phyloP scores from a whole-genome alignment of 2,797 vertebrate species.

The Hirundo rustica region DNA sequence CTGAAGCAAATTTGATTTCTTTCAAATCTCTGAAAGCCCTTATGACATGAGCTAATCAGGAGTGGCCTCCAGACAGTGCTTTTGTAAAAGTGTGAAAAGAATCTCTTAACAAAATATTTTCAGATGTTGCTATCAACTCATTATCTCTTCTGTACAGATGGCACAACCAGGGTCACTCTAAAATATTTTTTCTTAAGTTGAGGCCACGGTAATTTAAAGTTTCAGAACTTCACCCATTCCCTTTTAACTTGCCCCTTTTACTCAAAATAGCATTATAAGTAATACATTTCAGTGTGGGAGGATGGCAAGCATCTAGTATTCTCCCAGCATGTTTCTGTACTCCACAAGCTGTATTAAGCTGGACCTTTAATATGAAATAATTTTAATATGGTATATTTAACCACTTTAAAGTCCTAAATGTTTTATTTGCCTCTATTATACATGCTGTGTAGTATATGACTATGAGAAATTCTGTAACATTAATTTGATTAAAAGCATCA shows the following conservation, averaged over 20 bases:
- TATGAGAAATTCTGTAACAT: neutral
- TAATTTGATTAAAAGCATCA: neutral
- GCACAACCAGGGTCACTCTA: neutral
- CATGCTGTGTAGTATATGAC: neutral
- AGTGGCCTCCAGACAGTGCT: constrained; percentile 36
- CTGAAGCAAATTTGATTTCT: constrained; percentile 63
- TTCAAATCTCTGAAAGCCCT: constrained; percentile 51
- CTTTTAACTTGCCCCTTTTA: neutral
- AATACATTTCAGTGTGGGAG: neutral
- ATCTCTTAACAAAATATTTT: constrained; percentile 44
- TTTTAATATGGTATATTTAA: neutral
- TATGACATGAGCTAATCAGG: constrained; percentile 58
- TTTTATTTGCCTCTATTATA: neutral
- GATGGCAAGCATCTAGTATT: neutral
- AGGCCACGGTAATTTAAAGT: neutral
- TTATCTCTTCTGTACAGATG: constrained; percentile 42
- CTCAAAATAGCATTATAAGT: neutral
- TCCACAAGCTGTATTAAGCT: neutral
- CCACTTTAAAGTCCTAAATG: neutral
- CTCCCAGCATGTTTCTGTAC: neutral
- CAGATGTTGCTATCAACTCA: constrained; percentile 29
- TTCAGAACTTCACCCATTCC: constrained; percentile 28
- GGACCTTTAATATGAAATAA: neutral
- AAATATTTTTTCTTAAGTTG: neutral
- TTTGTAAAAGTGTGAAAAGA: constrained; percentile 26